A percentile compares a stretch with the other conserved stretches of the same genome.
phyloP scores from a whole-genome alignment of 2,113 vertebrate species.

The Puma concolor region DNA sequence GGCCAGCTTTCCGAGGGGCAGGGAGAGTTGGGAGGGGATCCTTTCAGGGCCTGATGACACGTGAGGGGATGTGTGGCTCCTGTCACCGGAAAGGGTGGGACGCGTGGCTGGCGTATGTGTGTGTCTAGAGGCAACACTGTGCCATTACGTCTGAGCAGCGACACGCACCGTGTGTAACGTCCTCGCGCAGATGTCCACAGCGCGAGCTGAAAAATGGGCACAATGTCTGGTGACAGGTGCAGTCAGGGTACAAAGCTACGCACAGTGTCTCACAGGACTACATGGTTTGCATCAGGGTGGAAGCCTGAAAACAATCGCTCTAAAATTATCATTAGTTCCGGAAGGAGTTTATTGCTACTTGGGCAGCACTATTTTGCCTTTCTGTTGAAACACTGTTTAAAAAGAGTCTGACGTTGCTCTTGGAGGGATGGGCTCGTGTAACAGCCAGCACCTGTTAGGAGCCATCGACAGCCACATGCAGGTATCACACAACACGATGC shows the following conservation, averaged over 20 bases:
- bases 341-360: background rate
- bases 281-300: fast-evolving
- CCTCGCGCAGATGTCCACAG: background rate
- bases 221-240: background rate
- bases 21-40: background rate
- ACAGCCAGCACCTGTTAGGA: background rate
- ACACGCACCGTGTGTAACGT: background rate
- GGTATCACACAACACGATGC: background rate
- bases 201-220: fast-evolving
- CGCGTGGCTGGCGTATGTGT: fast-evolving
- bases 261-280: fast-evolving
- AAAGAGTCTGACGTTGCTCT: background rate
- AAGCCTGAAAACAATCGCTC: background rate
- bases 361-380: background rate
- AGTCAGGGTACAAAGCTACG: background rate
- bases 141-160: too few relatives aligned
- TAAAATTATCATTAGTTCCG: background rate
- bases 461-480: background rate
- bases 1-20: background rate
- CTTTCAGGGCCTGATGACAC: background rate
- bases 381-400: background rate
- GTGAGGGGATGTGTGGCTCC: background rate
- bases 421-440: background rate
- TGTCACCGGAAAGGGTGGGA: fast-evolving
- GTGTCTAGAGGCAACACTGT: background rate